phyloP scores from a whole-genome alignment of 1,140 invertebrate genomes.

The Pissodes strobi region DNA sequence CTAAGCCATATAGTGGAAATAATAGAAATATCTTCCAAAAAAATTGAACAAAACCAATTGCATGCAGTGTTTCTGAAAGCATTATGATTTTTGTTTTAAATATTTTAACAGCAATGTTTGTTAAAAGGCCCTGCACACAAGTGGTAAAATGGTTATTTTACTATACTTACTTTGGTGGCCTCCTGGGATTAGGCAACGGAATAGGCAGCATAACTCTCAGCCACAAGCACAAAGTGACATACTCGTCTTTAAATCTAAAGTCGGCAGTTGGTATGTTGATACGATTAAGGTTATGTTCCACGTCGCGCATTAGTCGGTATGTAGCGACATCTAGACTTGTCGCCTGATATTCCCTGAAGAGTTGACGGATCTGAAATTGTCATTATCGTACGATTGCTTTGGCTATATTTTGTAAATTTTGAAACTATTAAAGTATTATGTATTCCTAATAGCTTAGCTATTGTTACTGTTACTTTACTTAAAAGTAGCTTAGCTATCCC shows the following conservation, averaged over 20 bases:
- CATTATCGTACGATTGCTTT: no score
- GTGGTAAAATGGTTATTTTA: neutral
- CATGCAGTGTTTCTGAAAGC: no score
- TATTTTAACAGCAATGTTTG: neutral
- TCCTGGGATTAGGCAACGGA: constrained; percentile 48
- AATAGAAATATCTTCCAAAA: no score
- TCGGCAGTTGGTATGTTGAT: constrained; percentile 59
- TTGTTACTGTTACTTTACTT: no score
- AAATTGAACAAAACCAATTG: no score
- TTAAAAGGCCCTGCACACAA: neutral
- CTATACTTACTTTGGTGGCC: constrained; percentile 43
- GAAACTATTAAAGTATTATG: no score
- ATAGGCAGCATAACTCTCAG: constrained; percentile 58
- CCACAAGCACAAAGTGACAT: constrained; percentile 61
- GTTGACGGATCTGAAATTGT: constrained; percentile 55
- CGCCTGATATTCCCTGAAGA: constrained; percentile 58
- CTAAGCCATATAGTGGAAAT: no score
- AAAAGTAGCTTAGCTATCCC: no score
- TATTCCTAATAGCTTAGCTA: no score
- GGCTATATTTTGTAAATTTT: no score
- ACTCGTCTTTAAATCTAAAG: constrained; percentile 56
- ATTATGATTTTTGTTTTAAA: no score
- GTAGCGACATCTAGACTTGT: constrained; percentile 59
- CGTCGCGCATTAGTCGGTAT: constrained; percentile 60
- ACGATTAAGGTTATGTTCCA: constrained; percentile 58